Conservation (phyloP, 2,888 invertebrate genomes). For the Omphaloscelis lunosa region DNA sequence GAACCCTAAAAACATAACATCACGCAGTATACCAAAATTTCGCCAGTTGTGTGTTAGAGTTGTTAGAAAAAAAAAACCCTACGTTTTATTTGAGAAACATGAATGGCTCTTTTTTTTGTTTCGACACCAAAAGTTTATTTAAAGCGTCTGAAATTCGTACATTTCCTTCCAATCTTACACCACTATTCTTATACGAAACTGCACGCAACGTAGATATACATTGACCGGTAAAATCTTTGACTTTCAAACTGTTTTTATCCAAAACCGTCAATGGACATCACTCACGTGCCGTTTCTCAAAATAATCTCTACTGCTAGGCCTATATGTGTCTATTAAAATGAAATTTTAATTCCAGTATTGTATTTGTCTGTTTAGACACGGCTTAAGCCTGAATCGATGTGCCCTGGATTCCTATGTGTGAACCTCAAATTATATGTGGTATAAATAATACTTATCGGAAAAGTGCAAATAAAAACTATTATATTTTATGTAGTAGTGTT, state of each 20-base stretch:
- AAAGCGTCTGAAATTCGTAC: constrained; percentile 1
- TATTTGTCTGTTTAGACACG: constrained; percentile 47
- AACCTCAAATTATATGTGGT: constrained; percentile 73
- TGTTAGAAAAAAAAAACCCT: not conserved
- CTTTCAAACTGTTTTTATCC: too few species aligned
- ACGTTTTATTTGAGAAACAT: not conserved
- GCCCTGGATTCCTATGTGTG: constrained; percentile 73
- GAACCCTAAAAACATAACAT: not conserved
- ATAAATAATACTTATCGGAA: constrained; percentile 67
- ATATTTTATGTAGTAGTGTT: constrained; percentile 72
- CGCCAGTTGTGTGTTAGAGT: not conserved
- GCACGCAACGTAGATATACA: constrained; percentile 11
- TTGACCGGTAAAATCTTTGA: constrained; percentile 5
- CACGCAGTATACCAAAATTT: not conserved
- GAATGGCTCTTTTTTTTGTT: not conserved
- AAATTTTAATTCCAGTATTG: constrained; percentile 56
- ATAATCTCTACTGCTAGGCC: constrained; percentile 45
- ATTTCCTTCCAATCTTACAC: constrained; percentile 28
- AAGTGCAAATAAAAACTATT: constrained; percentile 75
- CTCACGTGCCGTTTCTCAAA: constrained; percentile 31
- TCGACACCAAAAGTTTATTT: not conserved
- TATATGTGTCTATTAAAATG: constrained; percentile 55
- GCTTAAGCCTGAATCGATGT: constrained; percentile 63
- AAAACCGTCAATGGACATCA: constrained; percentile 11
- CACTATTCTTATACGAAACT: constrained; percentile 1